Evolutionary conservation across 37 sponge, comb jelly and placozoan genomes (phyloP), one percentile per base, ranked within the genome.

Genomic region (Tethya wilhelma): DNA sequence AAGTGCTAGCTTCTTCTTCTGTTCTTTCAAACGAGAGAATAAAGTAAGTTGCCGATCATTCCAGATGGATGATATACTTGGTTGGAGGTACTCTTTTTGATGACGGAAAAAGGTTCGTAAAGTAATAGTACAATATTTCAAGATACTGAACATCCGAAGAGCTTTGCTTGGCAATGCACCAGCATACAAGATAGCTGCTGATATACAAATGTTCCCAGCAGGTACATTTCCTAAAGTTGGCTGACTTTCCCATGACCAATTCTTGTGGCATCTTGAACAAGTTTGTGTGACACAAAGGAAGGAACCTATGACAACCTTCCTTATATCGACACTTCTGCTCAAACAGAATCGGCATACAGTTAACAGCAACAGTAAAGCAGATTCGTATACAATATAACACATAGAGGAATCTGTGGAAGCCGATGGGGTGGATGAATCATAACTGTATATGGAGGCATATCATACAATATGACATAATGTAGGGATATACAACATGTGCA

Each of bases 141-240:
- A n/a, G 32, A 39, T 56, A 0, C 64, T 67, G 19, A 87, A 30
- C 0, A 87, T 25, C 0, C 56, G 42, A 19, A 88, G 57, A 14
- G 71, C 73, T 76, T 81, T 74, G 26, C 78, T 30, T 66, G 89
- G 83, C 3, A 79, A 57, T 43, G 89, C 64, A 38, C 89, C 89
- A 60, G 83, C 20, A 71, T 29, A n/a, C n/a, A n/a, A n/a, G n/a
- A n/a, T n/a, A n/a, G n/a, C n/a, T n/a, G n/a, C n/a, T n/a, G n/a
- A n/a, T n/a, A n/a, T n/a, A n/a, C n/a, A n/a, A n/a, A n/a, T n/a
- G n/a, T n/a, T n/a, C n/a, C n/a, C n/a, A n/a, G n/a, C n/a, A n/a
- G n/a, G n/a, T n/a, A n/a, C n/a, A n/a, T n/a, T n/a, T n/a, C n/a
- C n/a, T n/a, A n/a, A n/a, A n/a, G n/a, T n/a, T n/a, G n/a, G n/a